Conservation (phyloP, 2,797 vertebrate genomes). For the Trichosurus vulpecula region DNA sequence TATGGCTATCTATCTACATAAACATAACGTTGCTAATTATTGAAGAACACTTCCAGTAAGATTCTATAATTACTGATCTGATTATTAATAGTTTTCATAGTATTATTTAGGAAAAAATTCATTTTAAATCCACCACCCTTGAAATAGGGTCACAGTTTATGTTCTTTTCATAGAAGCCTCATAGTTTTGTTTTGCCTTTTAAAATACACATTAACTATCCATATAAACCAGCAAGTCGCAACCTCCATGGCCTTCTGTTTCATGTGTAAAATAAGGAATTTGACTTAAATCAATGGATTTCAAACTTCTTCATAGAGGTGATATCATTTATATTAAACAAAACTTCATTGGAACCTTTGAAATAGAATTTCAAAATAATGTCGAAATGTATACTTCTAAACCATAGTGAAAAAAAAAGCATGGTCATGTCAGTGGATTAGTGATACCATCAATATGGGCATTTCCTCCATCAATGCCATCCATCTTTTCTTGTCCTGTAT, state of each 20-base stretch:
- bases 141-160: slow-evolving; percentile 27
- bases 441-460: not conserved
- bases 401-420: not conserved
- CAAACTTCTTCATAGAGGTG: not conserved
- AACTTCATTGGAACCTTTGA: not conserved
- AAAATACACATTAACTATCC: not conserved
- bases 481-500: not conserved
- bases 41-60: not conserved
- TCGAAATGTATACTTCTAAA: not conserved
- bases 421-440: not conserved
- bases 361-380: not conserved
- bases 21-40: not conserved
- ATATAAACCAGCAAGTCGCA: not conserved
- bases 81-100: slow-evolving; percentile 13
- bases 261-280: not conserved
- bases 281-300: not conserved
- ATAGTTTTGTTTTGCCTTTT: slow-evolving; percentile 17
- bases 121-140: slow-evolving; percentile 45
- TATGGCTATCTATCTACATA: slow-evolving; percentile 7
- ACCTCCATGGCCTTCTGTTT: not conserved
- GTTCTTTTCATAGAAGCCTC: slow-evolving; percentile 17
- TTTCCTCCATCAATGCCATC: not conserved
- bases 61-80: slow-evolving; percentile 47
- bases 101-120: not conserved
- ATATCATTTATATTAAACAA: not conserved